Percentiles rank a stretch among this genome's conserved stretches.
Evolutionary conservation across 2,888 invertebrate species (phyloP).

Genomic region (Gerris lacustris): DNA sequence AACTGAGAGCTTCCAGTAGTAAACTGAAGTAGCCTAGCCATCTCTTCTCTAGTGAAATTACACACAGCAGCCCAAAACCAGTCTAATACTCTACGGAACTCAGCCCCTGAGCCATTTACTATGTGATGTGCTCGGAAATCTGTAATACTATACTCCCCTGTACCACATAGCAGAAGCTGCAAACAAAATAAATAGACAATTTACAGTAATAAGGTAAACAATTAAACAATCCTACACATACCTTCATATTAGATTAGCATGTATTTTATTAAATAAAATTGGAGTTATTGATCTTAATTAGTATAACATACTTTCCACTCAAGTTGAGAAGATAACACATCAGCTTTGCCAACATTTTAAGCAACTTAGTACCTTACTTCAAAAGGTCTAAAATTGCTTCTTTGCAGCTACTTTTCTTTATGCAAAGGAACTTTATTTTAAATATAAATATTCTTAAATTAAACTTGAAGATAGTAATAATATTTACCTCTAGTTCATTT

Average conservation of each 20-base stretch:
- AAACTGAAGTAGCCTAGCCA: slow-evolving; percentile 83
- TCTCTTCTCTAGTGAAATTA: slow-evolving; percentile 81
- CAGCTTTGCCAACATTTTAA: neutral
- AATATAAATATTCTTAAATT: neutral
- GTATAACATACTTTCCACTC: too few relatives aligned
- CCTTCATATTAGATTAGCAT: too few relatives aligned
- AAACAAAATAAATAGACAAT: slow-evolving; percentile 32
- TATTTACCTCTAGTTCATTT: slow-evolving; percentile 77
- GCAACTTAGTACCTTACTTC: neutral
- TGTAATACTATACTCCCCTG: slow-evolving; percentile 78
- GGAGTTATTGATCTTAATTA: too few relatives aligned
- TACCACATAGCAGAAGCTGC: slow-evolving; percentile 81
- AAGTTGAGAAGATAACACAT: too few relatives aligned
- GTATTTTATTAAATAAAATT: too few relatives aligned
- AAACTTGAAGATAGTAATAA: neutral
- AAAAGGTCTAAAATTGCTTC: neutral
- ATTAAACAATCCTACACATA: too few relatives aligned
- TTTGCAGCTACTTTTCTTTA: too few relatives aligned
- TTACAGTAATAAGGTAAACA: neutral
- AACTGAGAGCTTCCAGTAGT: slow-evolving; percentile 86
- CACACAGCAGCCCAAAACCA: slow-evolving; percentile 87
- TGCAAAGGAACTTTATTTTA: neutral
- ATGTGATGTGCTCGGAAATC: slow-evolving; percentile 84
- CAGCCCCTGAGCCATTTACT: slow-evolving; percentile 61
- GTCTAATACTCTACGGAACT: slow-evolving; percentile 70